Conservation (phyloP, 1,140 invertebrate genomes). For the Palaemon carinicauda region DNA sequence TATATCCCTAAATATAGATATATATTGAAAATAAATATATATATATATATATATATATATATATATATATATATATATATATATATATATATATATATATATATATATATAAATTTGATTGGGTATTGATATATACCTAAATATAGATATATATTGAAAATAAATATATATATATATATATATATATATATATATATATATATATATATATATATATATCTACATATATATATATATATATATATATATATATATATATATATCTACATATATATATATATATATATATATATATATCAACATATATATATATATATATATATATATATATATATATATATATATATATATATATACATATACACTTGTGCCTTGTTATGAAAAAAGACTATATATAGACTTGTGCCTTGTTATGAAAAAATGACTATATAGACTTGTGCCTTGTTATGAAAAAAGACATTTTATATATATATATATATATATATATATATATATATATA, state of each 20-base stretch:
- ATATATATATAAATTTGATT: neutral
- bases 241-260: neutral
- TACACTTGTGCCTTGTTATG: too few species aligned
- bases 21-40: neutral
- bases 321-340: neutral
- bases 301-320: neutral
- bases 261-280: neutral
- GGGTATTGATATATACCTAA: neutral
- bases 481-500: too few species aligned
- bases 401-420: too few species aligned
- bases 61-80: slow-evolving; percentile 2
- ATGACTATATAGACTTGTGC: too few species aligned
- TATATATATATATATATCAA: neutral
- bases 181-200: neutral
- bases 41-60: neutral
- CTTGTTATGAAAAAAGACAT: too few species aligned
- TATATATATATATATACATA: neutral
- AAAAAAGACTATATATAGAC: too few species aligned
- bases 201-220: neutral
- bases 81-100: neutral
- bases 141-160: neutral
- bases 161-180: neutral
- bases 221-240: neutral
- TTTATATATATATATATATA: too few species aligned
- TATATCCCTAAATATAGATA: neutral